Conservation (phyloP, 1,140 invertebrate genomes). For the Pollicipes pollicipes region DNA sequence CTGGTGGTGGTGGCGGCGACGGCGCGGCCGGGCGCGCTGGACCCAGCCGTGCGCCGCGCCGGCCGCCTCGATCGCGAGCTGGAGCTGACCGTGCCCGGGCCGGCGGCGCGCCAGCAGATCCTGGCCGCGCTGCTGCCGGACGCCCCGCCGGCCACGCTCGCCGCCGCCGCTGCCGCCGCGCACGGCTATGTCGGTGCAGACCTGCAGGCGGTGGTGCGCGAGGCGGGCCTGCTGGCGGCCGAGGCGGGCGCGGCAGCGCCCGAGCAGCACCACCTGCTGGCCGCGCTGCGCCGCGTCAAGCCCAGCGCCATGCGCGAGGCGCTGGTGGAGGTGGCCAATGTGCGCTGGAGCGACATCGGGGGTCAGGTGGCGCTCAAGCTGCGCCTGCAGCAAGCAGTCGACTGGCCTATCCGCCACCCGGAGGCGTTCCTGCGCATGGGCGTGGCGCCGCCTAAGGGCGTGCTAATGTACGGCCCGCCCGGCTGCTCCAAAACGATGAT, state of each 20-base stretch:
- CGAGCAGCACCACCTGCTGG: conserved; percentile 30
- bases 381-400: conserved; percentile 70
- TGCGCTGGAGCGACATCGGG: conserved; percentile 78
- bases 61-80: conserved; percentile 67
- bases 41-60: conserved; percentile 49
- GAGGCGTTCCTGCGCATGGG: conserved; percentile 77
- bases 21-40: conserved; percentile 46
- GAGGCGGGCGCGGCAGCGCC: conserved; percentile 17
- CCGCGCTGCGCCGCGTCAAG: conserved; percentile 47
- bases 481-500: conserved; percentile 96
- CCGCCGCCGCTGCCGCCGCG: conserved; percentile 40
- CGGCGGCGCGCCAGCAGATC: conserved; percentile 43
- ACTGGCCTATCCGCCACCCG: conserved; percentile 78
- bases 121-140: conserved; percentile 37
- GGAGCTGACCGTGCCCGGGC: conserved; percentile 60
- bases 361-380: conserved; percentile 73
- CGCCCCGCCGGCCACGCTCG: conserved; percentile 34
- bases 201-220: conserved; percentile 5
- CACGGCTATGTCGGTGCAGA: conserved; percentile 15
- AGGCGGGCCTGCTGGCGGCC: conserved; percentile 29
- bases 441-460: conserved; percentile 59
- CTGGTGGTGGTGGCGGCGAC: conserved; percentile 55
- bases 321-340: conserved; percentile 42
- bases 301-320: conserved; percentile 84
- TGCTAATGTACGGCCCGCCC: conserved; percentile 92